phyloP scores from a whole-genome alignment of 1,140 invertebrate genomes.

The Lasioglossum albipes region DNA sequence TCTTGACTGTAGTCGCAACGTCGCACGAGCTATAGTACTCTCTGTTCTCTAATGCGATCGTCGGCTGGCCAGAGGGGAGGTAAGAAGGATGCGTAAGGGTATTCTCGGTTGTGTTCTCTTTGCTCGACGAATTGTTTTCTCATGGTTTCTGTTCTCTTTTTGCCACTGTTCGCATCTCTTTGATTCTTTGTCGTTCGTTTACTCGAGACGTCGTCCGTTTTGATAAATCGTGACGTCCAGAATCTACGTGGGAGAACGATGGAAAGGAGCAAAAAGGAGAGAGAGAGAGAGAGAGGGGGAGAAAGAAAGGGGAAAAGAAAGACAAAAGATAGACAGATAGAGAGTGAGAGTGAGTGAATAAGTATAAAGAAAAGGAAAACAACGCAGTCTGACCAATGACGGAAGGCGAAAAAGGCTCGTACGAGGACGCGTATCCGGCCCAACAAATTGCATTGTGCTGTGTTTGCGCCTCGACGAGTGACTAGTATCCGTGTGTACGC shows the following conservation, averaged over 20 bases:
- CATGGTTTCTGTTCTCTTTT: neutral
- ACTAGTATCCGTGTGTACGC: constrained; percentile 45
- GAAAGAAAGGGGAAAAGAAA: too few species aligned
- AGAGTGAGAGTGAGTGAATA: neutral
- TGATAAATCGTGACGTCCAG: constrained; percentile 31
- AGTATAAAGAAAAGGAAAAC: constrained; percentile 22
- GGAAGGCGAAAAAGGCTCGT: constrained; percentile 52
- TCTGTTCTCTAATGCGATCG: constrained; percentile 42
- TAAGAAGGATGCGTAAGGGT: neutral
- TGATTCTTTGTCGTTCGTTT: neutral
- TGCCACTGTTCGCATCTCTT: neutral
- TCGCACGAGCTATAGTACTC: constrained; percentile 53
- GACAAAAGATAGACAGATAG: too few species aligned
- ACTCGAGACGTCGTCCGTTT: constrained; percentile 8
- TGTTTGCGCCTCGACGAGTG: constrained; percentile 48
- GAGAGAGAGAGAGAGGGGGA: too few species aligned
- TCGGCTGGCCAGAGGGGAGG: constrained; percentile 46
- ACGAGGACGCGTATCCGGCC: constrained; percentile 37
- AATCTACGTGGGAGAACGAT: constrained; percentile 14
- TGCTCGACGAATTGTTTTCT: neutral
- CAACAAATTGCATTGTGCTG: constrained; percentile 23
- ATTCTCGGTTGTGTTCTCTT: constrained; percentile 11
- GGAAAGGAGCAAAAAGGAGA: neutral
- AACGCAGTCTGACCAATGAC: constrained; percentile 49
- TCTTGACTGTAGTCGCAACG: constrained; percentile 55